Conservation (phyloP, 1,140 invertebrate genomes). For the Ericerus pela region DNA sequence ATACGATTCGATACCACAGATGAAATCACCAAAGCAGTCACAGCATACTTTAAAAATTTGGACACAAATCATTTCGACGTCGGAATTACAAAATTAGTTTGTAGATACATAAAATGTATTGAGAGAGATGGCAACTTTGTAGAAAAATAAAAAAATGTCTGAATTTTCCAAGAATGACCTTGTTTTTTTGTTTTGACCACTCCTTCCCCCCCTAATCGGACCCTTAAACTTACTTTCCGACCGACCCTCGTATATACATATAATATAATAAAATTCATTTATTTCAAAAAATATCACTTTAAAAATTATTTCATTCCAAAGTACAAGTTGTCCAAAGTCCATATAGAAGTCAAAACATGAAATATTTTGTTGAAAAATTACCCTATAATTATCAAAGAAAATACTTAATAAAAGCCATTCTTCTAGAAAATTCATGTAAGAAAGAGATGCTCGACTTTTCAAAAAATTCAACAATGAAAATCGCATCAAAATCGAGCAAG, state of each 20-base stretch:
- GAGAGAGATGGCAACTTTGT: conserved; percentile 14
- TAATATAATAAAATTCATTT: no score
- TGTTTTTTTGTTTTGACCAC: not conserved
- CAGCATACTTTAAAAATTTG: conserved; percentile 4
- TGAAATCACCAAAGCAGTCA: not conserved
- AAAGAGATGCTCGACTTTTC: no score
- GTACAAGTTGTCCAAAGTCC: no score
- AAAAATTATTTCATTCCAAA: no score
- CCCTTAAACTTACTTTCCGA: not conserved
- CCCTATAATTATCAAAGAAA: no score
- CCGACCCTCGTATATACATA: conserved; percentile 4
- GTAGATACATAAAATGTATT: conserved; percentile 7
- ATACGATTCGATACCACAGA: conserved; percentile 15
- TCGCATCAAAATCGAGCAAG: no score
- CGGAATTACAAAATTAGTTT: conserved; percentile 8
- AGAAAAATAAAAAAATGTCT: not conserved
- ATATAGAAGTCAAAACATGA: no score
- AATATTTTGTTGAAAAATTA: no score
- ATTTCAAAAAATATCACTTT: no score
- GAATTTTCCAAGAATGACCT: not conserved
- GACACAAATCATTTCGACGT: conserved; percentile 3
- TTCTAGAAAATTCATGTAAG: no score
- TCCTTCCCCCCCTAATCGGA: not conserved
- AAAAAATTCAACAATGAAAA: no score
- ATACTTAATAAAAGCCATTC: no score